A percentile compares a stretch with the other conserved stretches of the same genome.
Conservation (phyloP, 2,113 vertebrate species). For the Calonectris borealis region DNA sequence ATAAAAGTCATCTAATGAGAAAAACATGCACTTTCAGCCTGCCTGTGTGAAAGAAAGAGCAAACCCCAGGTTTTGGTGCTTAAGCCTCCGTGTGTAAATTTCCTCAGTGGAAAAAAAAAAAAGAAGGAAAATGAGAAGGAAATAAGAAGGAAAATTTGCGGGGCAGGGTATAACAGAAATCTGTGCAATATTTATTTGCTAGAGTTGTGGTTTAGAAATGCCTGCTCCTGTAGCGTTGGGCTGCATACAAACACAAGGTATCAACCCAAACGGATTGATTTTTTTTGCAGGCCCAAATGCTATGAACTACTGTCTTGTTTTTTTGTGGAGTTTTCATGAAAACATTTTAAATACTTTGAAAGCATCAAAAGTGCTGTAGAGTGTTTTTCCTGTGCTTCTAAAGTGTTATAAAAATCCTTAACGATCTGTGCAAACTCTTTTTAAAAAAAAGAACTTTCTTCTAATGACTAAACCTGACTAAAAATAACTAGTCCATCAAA, state of each 20-base stretch:
- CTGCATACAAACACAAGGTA: neutral
- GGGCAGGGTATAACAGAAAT: neutral
- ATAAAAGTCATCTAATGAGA: neutral
- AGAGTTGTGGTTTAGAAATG: neutral
- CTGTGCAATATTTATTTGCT: neutral
- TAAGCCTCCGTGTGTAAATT: neutral
- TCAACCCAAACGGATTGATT: neutral
- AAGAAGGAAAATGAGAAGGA: neutral
- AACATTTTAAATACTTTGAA: neutral
- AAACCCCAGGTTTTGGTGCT: neutral
- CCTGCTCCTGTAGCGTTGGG: neutral
- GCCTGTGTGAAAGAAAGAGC: neutral
- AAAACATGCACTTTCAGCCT: neutral
- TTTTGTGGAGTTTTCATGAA: neutral
- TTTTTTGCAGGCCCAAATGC: neutral
- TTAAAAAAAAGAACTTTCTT: neutral
- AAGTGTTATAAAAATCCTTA: slow-evolving; percentile 32
- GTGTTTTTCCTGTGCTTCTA: neutral
- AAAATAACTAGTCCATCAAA: slow-evolving; percentile 56
- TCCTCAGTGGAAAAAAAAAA: neutral
- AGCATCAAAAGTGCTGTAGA: neutral
- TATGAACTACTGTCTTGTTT: neutral
- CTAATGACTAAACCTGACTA: slow-evolving; percentile 28
- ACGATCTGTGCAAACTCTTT: neutral
- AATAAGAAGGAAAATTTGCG: neutral